Conservation (phyloP, 2,888 invertebrate species). For the Troides oblongomaculatus region DNA sequence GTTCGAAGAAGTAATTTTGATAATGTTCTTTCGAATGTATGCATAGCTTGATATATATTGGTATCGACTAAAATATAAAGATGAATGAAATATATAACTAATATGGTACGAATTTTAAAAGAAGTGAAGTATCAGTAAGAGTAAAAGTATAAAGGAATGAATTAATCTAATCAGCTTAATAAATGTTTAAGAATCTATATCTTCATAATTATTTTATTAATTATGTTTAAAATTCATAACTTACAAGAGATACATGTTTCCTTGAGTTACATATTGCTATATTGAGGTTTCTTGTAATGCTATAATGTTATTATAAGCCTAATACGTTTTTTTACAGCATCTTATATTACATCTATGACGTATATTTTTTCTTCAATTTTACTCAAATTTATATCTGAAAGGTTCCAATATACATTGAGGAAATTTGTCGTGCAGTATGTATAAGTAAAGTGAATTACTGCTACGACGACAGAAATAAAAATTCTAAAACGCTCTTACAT, state of each 20-base stretch:
- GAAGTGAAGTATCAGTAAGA: too few species aligned
- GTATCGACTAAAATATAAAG: too few species aligned
- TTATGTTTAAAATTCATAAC: not conserved
- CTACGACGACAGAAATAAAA: conserved; percentile 22
- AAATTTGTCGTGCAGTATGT: not conserved
- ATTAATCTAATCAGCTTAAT: not conserved
- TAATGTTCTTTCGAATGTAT: too few species aligned
- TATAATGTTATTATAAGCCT: too few species aligned
- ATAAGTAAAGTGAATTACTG: conserved; percentile 2
- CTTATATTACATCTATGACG: not conserved
- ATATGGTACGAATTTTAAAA: too few species aligned
- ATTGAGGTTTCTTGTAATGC: not conserved
- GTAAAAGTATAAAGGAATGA: too few species aligned
- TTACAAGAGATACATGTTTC: too few species aligned
- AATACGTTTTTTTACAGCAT: not conserved
- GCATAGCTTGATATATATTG: too few species aligned
- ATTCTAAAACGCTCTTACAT: conserved; percentile 23
- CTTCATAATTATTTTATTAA: not conserved
- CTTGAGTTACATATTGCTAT: not conserved
- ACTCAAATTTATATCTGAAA: not conserved
- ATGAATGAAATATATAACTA: too few species aligned
- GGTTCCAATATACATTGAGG: not conserved
- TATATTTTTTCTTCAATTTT: not conserved
- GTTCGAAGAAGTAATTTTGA: too few species aligned
- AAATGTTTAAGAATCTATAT: not conserved